Conservation (phyloP, 2,888 invertebrate species). For the Lepidochrysops patricia region DNA sequence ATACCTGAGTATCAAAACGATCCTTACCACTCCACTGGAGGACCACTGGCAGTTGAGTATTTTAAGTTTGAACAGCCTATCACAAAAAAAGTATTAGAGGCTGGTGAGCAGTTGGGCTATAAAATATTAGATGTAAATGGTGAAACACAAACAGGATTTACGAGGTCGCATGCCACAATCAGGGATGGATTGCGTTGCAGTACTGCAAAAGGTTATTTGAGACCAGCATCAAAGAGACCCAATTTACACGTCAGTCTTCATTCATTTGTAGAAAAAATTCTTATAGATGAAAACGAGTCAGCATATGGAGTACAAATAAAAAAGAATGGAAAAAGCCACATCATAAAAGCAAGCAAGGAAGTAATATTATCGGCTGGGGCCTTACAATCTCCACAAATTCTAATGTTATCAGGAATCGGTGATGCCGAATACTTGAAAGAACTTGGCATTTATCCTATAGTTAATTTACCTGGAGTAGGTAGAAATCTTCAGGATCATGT, state of each 20-base stretch:
- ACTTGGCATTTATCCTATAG: constrained; percentile 75
- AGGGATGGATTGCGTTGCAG: constrained; percentile 87
- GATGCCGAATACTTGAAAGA: constrained; percentile 77
- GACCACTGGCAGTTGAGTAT: constrained; percentile 82
- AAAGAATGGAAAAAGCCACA: constrained; percentile 68
- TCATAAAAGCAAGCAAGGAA: constrained; percentile 80
- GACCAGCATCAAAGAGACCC: constrained; percentile 77
- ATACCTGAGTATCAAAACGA: constrained; percentile 75
- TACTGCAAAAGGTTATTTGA: constrained; percentile 86
- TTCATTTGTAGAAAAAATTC: constrained; percentile 79
- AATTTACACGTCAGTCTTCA: constrained; percentile 84
- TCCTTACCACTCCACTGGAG: constrained; percentile 80
- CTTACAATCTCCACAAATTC: constrained; percentile 87
- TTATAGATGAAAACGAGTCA: constrained; percentile 75
- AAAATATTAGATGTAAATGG: constrained; percentile 84
- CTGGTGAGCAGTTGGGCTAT: constrained; percentile 82
- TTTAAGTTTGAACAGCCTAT: constrained; percentile 82
- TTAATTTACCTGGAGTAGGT: constrained; percentile 82
- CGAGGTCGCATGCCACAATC: constrained; percentile 83
- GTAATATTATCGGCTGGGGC: constrained; percentile 90
- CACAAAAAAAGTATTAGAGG: constrained; percentile 79
- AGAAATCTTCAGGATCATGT: constrained; percentile 88
- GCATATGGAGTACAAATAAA: constrained; percentile 81
- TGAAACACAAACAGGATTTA: constrained; percentile 84
- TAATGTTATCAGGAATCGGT: constrained; percentile 91